Evolutionary conservation across 1,140 invertebrate species (phyloP).

Genomic region (Branchinecta lindahli): DNA sequence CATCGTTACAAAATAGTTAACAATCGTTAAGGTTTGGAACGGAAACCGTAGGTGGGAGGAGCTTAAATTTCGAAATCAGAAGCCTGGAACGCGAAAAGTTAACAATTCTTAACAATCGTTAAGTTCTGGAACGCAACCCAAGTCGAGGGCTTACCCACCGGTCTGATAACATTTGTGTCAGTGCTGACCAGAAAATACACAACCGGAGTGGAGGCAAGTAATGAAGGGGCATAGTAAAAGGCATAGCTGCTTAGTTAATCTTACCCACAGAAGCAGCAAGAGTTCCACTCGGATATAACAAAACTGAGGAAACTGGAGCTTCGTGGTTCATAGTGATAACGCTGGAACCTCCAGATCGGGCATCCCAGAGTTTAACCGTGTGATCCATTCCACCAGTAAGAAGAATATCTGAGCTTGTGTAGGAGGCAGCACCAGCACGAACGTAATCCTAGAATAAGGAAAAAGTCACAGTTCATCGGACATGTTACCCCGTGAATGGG

Average conservation of each 20-base stretch:
- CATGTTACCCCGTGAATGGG: too few species aligned
- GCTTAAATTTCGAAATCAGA: too few species aligned
- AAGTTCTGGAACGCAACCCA: too few species aligned
- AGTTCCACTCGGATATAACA: conserved; percentile 75
- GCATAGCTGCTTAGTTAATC: conserved; percentile 14
- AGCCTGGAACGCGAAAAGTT: too few species aligned
- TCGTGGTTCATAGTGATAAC: conserved; percentile 68
- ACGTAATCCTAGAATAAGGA: conserved; percentile 49
- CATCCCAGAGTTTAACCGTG: conserved; percentile 75
- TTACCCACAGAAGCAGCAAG: conserved; percentile 73
- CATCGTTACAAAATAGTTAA: too few species aligned
- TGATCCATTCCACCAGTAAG: conserved; percentile 88
- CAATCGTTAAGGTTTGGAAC: too few species aligned
- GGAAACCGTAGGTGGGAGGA: too few species aligned
- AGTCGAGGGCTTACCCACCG: too few species aligned
- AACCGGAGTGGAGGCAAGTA: too few species aligned
- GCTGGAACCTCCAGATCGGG: conserved; percentile 45
- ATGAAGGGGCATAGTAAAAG: conserved; percentile 12
- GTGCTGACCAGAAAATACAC: conserved; percentile 14
- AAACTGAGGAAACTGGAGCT: conserved; percentile 70
- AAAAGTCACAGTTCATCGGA: neutral
- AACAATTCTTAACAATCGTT: too few species aligned
- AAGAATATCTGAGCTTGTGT: conserved; percentile 53
- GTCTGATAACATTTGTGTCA: conserved; percentile 11
- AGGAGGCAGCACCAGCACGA: conserved; percentile 59